Base-by-base conservation (phyloP, 2,888 invertebrate genomes). In the Aphrophora alni region DNA sequence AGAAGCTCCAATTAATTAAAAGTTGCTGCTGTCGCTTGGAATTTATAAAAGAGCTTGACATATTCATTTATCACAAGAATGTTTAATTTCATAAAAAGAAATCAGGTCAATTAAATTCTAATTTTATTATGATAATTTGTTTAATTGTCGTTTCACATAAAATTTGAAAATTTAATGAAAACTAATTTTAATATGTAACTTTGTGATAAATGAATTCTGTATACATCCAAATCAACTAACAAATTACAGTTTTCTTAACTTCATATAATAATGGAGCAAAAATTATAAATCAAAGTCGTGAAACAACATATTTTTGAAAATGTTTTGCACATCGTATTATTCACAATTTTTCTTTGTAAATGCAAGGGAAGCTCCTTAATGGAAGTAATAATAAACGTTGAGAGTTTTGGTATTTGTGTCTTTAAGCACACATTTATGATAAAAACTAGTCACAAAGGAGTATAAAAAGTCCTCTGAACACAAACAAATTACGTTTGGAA, bases 291-390 rank as follows among this genome's bases (percentile, higher is more conserved):
- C 17, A 44, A 14, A 44, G 44, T 44, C 2, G 12, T 44, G 12
- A 44, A 44, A 44, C 14, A 10, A 73, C 8, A 71, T 1, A 28
- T 17, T 71, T 71, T 26, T 71, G n/a, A 26, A 71, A 71, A 28
- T 27, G 27, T 71, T 71, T 28, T 28, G 27, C 71, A 71, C 71
- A 71, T 71, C 51, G 38, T 38, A n/a, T 76, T 17, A 72, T 71
- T 44, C 33, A 78, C 44, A 70, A 78, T 26, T 77, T 80, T 72
- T 38, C 59, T 68, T 69, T 74, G 74, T 81, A 81, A 81, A 81
- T 81, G 81, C 81, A 81, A 74, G 72, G 80, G 81, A 81, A 81
- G 81, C 81, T 81, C 81, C 81, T 70, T 74, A 73, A 77, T 74
- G 81, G 77, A 81, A 77, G 77, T 78, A 27, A 17, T 73, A 76